Conservation (phyloP, 1,140 invertebrate genomes). For the Hylyphantes graminicola region DNA sequence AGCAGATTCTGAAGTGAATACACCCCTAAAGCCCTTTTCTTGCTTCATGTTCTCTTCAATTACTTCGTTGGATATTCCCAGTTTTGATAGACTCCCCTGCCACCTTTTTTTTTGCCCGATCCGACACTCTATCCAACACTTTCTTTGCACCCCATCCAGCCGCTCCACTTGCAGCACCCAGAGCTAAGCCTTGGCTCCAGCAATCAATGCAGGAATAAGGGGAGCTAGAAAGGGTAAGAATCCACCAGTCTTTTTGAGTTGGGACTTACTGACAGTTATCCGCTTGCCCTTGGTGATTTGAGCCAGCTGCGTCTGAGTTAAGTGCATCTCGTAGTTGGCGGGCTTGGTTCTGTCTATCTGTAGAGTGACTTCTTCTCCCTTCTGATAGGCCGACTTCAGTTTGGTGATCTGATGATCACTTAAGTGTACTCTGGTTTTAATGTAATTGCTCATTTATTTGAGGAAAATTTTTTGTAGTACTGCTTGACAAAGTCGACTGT, state of each 20-base stretch:
- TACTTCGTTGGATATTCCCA: conserved; percentile 30
- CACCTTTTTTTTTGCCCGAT: conserved; percentile 5
- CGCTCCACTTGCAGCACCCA: no score
- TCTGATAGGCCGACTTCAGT: neutral
- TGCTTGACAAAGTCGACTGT: neutral
- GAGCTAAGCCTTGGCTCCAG: neutral
- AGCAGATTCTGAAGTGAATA: conserved; percentile 9
- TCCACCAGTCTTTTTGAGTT: conserved; percentile 17
- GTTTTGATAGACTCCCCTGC: conserved; percentile 32
- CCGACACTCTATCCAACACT: conserved; percentile 26
- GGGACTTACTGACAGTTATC: conserved; percentile 1
- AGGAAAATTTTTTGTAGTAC: neutral
- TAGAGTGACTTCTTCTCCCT: neutral
- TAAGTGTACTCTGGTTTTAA: neutral
- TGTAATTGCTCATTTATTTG: conserved; percentile 33
- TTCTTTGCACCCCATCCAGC: conserved; percentile 18
- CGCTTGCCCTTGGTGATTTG: neutral
- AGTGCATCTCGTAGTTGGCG: neutral
- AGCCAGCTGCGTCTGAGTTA: conserved; percentile 12
- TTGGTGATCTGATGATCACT: conserved; percentile 11
- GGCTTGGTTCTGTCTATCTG: neutral
- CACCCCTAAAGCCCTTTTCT: conserved; percentile 22
- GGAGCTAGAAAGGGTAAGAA: conserved; percentile 21
- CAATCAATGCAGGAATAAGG: neutral
- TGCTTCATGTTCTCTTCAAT: conserved; percentile 29